These are phyloP conservation scores for Idaea biselata DNA, from an alignment of 2,888 invertebrate genomes.

Conservation along the genomic window DNA sequence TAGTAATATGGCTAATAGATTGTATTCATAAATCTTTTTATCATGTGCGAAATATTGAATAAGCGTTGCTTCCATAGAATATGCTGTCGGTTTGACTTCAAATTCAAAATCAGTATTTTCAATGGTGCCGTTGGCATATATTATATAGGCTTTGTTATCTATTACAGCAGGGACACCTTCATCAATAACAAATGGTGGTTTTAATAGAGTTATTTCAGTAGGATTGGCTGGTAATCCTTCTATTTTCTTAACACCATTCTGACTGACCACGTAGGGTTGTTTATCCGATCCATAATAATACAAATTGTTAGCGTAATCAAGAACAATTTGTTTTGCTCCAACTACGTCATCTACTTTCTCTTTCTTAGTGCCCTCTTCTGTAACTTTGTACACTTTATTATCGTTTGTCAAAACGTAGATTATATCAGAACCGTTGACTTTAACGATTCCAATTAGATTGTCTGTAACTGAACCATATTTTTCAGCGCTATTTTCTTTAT, in stretches of 20 bases:
- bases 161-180: slow-evolving; percentile 42
- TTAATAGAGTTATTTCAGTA: slow-evolving; percentile 39
- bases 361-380: neutral
- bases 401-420: slow-evolving; percentile 55
- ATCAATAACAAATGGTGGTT: slow-evolving; percentile 47
- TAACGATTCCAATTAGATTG: slow-evolving; percentile 45
- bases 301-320: slow-evolving; percentile 4
- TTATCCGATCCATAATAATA: slow-evolving; percentile 3
- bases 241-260: slow-evolving; percentile 42
- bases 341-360: neutral
- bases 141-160: slow-evolving; percentile 41
- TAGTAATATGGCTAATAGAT: slow-evolving; percentile 36
- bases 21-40: slow-evolving; percentile 62
- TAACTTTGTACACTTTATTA: slow-evolving; percentile 38
- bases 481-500: slow-evolving; percentile 28
- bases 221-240: slow-evolving; percentile 48
- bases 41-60: slow-evolving; percentile 55
- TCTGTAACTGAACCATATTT: slow-evolving; percentile 55
- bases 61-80: slow-evolving; percentile 46
- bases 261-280: slow-evolving; percentile 40
- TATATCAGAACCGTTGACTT: slow-evolving; percentile 41
- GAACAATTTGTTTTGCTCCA: slow-evolving; percentile 6
- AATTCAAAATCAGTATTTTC: slow-evolving; percentile 37
- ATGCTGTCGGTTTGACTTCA: slow-evolving; percentile 47
- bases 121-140: slow-evolving; percentile 46